Evolutionary conservation across 2,888 invertebrate species (phyloP).

Genomic region (Notodonta ziczac): DNA sequence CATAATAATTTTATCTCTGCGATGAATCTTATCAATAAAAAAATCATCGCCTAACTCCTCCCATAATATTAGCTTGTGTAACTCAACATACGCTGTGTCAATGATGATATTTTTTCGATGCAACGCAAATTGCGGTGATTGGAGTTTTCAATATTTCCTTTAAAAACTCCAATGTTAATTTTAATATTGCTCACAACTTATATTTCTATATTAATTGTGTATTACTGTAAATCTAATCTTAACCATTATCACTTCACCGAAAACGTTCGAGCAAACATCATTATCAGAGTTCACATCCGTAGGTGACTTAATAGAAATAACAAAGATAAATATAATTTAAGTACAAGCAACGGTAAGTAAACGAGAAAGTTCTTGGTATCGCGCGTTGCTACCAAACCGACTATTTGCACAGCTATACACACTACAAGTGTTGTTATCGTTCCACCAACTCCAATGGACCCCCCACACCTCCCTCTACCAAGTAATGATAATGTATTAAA

Average conservation of each 20-base stretch:
- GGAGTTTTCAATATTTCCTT: too few species aligned
- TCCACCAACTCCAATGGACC: slow-evolving; percentile 48
- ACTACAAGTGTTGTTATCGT: slow-evolving; percentile 70
- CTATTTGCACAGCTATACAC: slow-evolving; percentile 82
- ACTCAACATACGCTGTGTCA: too few species aligned
- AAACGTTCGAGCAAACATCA: slow-evolving; percentile 40
- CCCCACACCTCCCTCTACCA: slow-evolving; percentile 21
- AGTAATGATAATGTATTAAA: slow-evolving; percentile 37
- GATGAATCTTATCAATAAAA: too few species aligned
- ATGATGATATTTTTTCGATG: too few species aligned
- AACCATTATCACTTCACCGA: slow-evolving; percentile 24
- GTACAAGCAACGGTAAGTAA: slow-evolving; percentile 59
- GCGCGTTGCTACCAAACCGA: slow-evolving; percentile 71
- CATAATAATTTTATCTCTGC: not conserved
- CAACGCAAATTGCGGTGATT: too few species aligned
- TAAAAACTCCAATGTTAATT: not conserved
- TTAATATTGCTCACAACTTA: too few species aligned
- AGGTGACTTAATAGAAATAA: slow-evolving; percentile 56
- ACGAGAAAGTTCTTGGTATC: slow-evolving; percentile 75
- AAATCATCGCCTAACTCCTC: too few species aligned
- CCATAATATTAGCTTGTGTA: too few species aligned
- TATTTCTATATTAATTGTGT: not conserved
- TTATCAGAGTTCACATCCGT: slow-evolving; percentile 53
- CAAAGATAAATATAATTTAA: slow-evolving; percentile 67
- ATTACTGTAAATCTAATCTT: not conserved